Percentiles rank a stretch among this genome's conserved stretches.
phyloP scores from a whole-genome alignment of 2,113 vertebrate genomes.

The Ceyx margarethae region DNA sequence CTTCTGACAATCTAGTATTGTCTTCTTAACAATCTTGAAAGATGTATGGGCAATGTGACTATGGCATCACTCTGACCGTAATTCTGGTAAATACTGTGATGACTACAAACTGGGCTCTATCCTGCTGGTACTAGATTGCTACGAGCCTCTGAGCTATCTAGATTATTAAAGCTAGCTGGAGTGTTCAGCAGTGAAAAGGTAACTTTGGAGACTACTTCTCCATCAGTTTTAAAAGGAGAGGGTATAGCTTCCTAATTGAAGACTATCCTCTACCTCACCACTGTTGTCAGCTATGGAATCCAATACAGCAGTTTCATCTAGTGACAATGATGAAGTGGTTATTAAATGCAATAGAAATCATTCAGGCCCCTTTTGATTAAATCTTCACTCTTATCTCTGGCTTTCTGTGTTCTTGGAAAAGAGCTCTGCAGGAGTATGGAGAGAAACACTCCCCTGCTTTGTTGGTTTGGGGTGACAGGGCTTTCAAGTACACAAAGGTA shows the following conservation, averaged over 20 bases:
- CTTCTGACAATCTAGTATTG: neutral
- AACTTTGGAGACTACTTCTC: neutral
- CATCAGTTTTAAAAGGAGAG: neutral
- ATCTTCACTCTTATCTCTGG: conserved; percentile 11
- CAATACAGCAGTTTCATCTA: neutral
- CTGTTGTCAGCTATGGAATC: neutral
- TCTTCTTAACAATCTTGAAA: neutral
- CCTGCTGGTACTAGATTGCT: neutral
- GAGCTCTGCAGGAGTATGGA: neutral
- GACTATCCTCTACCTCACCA: neutral
- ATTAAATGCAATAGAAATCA: conserved; percentile 54
- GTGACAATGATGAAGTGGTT: conserved; percentile 44
- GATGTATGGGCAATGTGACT: neutral
- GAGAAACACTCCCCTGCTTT: neutral
- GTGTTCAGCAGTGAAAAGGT: neutral
- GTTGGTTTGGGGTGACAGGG: neutral
- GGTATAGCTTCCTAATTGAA: neutral
- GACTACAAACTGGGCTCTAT: neutral
- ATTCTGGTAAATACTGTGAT: neutral
- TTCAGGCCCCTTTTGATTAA: conserved; percentile 27
- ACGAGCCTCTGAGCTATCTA: neutral
- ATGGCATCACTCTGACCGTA: neutral
- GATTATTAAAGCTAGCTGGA: neutral
- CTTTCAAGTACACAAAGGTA: neutral
- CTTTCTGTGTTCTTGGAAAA: neutral